Base-by-base conservation (phyloP, 2,113 vertebrate species). In the Notiomystis cincta region DNA sequence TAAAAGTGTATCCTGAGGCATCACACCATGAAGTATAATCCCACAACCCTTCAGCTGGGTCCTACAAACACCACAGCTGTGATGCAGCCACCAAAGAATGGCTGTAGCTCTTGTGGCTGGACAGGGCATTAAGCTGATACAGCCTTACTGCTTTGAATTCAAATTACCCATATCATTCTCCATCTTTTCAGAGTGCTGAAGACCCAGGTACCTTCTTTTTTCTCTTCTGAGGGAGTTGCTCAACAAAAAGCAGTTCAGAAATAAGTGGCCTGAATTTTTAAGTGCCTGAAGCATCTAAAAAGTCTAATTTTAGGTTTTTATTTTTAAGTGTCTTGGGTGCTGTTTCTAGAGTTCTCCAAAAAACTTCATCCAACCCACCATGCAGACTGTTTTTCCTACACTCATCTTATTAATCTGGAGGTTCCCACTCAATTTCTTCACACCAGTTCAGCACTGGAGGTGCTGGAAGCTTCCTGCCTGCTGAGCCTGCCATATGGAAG, bases 401-500 rank as follows among this genome's bases (percentile, higher is more conserved):
- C 83, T 92, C 9, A 14, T 71, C 45, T 62, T 96, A 95, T 95
- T 97, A 96, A 97, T 93, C 66, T 91, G 72, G 82, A 87, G 64
- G 79, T 60, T 97, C 85, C 96, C 90, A 96, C 95, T 81, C 90
- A 94, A 80, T 91, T 94, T 96, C 76, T 97, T 97, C 92, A 92
- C 95, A 94, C 79, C 76, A 86, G 82, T 88, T 95, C 95, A 93
- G 67, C 67, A 64, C 44, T 48, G 79, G 80, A 88, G 85, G 92
- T 78, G 60, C 92, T 93, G 82, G 47, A 93, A 72, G 82, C 84
- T 72, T 97, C 76, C 76, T 88, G 87, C 82, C 94, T 96, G 75
- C 90, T 94, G 70, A 93, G 87, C 90, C 92, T 96, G 87, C 93
- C 96, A 97, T 94, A 94, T 94, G 95, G 96, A 95, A 84, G 85